Percentiles rank a stretch among this genome's conserved stretches.
These are phyloP conservation scores for Cydia splendana DNA, from an alignment of 1,140 invertebrate species.

Conservation along the genomic window DNA sequence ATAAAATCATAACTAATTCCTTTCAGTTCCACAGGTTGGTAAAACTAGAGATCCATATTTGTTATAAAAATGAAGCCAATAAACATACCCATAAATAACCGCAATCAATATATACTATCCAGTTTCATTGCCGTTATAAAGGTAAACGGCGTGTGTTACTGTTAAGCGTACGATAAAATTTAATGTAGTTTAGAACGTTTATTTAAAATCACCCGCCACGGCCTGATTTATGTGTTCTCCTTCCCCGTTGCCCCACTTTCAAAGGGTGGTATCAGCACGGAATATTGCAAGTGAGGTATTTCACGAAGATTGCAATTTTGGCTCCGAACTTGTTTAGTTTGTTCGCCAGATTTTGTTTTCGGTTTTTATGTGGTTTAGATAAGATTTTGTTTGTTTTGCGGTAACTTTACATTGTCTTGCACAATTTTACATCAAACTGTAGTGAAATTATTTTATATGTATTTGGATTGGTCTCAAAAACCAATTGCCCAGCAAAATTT, in stretches of 20 bases:
- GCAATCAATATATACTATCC: not conserved
- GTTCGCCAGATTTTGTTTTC: not conserved
- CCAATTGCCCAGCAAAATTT: too few species aligned
- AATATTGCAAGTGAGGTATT: slow-evolving; percentile 17
- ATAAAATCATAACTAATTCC: too few species aligned
- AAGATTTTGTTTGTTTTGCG: not conserved
- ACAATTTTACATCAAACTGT: too few species aligned
- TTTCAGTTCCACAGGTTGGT: too few species aligned
- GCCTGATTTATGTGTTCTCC: slow-evolving; percentile 15
- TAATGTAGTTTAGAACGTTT: slow-evolving; percentile 12
- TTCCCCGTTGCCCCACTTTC: slow-evolving; percentile 1
- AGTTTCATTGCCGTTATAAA: not conserved
- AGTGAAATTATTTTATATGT: too few species aligned
- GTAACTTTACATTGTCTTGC: too few species aligned
- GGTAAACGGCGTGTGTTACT: not conserved
- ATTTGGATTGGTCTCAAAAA: too few species aligned
- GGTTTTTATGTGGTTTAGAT: not conserved
- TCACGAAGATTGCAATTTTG: slow-evolving; percentile 21
- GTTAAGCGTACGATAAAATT: slow-evolving; percentile 14
- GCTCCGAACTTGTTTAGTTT: not conserved
- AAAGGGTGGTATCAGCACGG: slow-evolving; percentile 10
- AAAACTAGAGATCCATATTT: not conserved
- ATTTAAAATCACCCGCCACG: slow-evolving; percentile 11
- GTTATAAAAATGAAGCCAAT: not conserved
- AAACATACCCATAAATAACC: not conserved